Conservation (phyloP, 2,797 vertebrate genomes). For the Eospalax fontanierii region DNA sequence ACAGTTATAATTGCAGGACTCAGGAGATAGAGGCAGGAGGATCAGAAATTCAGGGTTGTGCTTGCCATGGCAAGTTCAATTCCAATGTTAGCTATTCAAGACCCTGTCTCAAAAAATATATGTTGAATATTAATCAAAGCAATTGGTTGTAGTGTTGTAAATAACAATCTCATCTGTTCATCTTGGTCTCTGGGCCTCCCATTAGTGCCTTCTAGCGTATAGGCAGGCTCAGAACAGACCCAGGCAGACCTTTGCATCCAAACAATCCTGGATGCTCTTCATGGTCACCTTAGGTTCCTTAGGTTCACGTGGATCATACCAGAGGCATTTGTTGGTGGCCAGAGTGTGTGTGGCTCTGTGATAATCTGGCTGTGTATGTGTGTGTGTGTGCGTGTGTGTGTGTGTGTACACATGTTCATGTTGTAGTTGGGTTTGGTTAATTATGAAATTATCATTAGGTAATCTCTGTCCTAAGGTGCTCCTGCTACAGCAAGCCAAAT, state of each 20-base stretch:
- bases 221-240: constrained; percentile 35
- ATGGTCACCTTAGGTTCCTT: constrained; percentile 11
- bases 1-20: neutral
- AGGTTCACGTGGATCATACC: neutral
- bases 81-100: neutral
- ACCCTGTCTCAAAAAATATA: neutral
- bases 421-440: neutral
- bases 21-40: neutral
- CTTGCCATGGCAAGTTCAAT: neutral
- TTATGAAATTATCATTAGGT: neutral
- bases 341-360: neutral
- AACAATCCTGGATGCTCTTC: neutral
- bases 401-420: neutral
- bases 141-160: neutral
- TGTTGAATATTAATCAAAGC: constrained; percentile 6
- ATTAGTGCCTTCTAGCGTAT: constrained; percentile 30
- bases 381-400: neutral
- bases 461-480: neutral
- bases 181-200: constrained; percentile 35
- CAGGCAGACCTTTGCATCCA: constrained; percentile 18
- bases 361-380: neutral
- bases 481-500: neutral
- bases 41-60: neutral
- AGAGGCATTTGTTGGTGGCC: neutral
- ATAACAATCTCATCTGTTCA: constrained; percentile 3